Conservation (phyloP, 1,140 invertebrate species). For the Rhopalosiphum padi region DNA sequence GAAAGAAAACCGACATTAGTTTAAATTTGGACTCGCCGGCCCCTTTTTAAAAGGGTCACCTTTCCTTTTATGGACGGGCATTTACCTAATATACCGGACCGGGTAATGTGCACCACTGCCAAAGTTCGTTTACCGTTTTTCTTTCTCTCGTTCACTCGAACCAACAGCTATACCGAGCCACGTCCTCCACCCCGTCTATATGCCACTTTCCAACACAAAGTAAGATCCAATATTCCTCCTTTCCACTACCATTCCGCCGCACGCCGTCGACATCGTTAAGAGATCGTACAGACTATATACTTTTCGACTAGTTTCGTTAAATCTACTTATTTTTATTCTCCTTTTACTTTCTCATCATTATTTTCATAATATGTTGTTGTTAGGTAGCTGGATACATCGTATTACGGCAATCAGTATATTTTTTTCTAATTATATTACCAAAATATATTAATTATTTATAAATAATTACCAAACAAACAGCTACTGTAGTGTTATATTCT, state of each 20-base stretch:
- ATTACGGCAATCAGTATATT: background rate
- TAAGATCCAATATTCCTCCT: background rate
- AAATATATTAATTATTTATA: no score
- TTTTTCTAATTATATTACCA: no score
- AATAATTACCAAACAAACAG: no score
- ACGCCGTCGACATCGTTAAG: background rate
- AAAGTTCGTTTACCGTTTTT: conserved; percentile 37
- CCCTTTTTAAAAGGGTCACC: conserved; percentile 35
- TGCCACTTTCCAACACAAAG: background rate
- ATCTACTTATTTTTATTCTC: background rate
- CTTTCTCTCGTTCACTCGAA: background rate
- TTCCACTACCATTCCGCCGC: background rate
- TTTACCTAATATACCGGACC: conserved; percentile 44
- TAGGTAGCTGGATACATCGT: background rate
- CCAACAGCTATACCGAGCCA: background rate
- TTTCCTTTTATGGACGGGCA: conserved; percentile 43
- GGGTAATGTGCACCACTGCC: background rate
- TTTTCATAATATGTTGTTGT: background rate
- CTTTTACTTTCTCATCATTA: background rate
- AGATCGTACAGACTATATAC: background rate
- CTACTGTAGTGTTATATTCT: no score
- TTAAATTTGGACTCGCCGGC: conserved; percentile 21
- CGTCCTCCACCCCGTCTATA: background rate
- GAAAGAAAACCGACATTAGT: conserved; percentile 57
- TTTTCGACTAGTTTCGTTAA: background rate